Evolutionary conservation across 2,888 invertebrate genomes (phyloP), one percentile per base, ranked within the genome.

Genomic region (Cabera pusaria): DNA sequence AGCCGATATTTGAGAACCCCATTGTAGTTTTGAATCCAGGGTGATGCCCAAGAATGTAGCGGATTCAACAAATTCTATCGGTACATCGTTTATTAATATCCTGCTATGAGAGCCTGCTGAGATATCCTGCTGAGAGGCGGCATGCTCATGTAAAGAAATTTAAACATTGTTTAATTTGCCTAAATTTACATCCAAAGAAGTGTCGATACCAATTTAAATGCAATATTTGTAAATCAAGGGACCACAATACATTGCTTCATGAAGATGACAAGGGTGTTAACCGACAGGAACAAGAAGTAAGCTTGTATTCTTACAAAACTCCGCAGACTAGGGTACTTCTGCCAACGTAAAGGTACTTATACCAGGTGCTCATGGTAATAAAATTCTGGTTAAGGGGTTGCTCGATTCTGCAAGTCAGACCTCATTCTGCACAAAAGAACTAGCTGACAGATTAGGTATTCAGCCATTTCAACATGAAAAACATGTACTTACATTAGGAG

Each of bases 141-240:
- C 8, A 20, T 20, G 28, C 20, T 19, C 12, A 20, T 29, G 11
- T 20, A 11, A 12, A n/a, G n/a, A 24, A 33, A 18, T n/a, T 18
- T 21, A 33, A 33, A 10, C 18, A 17, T 10, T 33, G 23, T 24
- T 3, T 10, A n/a, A n/a, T 17, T 18, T 33, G 23, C 11, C 10
- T 33, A 6, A 18, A 7, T 11, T 17, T 18, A 17, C 32, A 33
- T 24, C 1, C 24, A n/a, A 23, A 24, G 10, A 24, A 24, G 23
- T 33, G 32, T 17, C 16, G 23, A 4, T 33, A 33, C 18, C 8
- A 17, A 18, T 33, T 33, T 11, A 33, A 9, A 10, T 33, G 32
- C 11, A 17, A 3, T 6, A 18, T 24, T 6, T 33, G 32, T 6
- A 10, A 18, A n/a, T 33, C 24, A n/a, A 33, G 11, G 5, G 17